Evolutionary conservation across 2,113 vertebrate species (phyloP).

Genomic region (Melanocharis versteri): DNA sequence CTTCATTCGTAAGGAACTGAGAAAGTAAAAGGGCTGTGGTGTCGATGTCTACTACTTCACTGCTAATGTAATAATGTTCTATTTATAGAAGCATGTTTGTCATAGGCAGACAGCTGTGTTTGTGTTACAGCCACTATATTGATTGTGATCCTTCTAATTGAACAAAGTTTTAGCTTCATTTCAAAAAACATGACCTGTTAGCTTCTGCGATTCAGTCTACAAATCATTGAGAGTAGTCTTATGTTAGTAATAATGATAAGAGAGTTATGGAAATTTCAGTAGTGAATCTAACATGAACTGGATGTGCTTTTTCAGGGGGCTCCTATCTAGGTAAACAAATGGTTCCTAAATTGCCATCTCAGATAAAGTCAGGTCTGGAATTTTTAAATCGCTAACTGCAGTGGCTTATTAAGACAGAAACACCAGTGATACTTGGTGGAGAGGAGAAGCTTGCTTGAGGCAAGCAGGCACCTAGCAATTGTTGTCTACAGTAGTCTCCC

Average conservation of each 20-base stretch:
- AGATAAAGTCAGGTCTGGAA: not conserved
- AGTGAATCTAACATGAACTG: not conserved
- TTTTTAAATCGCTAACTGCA: not conserved
- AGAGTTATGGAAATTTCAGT: not conserved
- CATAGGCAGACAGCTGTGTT: not conserved
- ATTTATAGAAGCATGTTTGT: constrained; percentile 6
- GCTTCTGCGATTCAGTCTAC: not conserved
- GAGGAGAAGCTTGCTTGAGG: not conserved
- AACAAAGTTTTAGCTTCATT: not conserved
- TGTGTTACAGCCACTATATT: not conserved
- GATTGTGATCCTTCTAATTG: not conserved
- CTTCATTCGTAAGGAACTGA: not conserved
- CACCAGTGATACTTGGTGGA: not conserved
- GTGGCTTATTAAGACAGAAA: not conserved
- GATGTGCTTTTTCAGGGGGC: not conserved
- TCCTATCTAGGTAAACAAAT: not conserved
- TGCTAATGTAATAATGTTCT: not conserved
- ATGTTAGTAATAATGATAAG: not conserved
- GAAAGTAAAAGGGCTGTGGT: not conserved
- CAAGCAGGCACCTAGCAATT: not conserved
- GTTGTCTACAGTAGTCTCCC: not conserved
- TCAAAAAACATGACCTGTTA: not conserved
- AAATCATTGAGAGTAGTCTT: not conserved
- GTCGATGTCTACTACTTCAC: not conserved
- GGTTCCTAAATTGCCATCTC: not conserved